Percentiles rank a stretch among this genome's conserved stretches.
Conservation (phyloP, 1,140 invertebrate genomes). For the Hyles euphorbiae region DNA sequence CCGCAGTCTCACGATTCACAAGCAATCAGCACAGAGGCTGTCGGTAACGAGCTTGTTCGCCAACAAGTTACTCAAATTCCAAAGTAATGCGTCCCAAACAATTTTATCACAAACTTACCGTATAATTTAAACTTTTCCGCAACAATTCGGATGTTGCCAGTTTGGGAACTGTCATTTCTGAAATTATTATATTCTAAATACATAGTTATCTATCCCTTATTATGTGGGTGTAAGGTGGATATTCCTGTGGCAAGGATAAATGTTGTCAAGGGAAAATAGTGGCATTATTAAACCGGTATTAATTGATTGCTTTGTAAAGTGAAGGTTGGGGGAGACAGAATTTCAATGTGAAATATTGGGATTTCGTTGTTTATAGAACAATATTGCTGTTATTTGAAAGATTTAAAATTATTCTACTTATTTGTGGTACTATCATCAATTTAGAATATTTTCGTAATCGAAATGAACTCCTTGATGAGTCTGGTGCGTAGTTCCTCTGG, state of each 20-base stretch:
- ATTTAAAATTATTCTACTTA: too few species aligned
- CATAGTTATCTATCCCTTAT: constrained; percentile 21
- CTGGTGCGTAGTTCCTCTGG: too few species aligned
- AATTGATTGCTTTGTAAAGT: constrained; percentile 31
- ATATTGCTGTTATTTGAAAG: too few species aligned
- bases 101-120: constrained; percentile 49
- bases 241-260: constrained; percentile 13
- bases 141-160: constrained; percentile 53
- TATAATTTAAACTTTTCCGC: constrained; percentile 56
- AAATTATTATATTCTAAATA: constrained; percentile 22
- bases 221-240: constrained; percentile 13
- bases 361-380: too few species aligned
- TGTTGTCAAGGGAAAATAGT: constrained; percentile 14
- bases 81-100: constrained; percentile 26
- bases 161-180: constrained; percentile 44
- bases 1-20: too few species aligned
- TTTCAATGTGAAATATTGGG: background rate
- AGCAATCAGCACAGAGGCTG: too few species aligned
- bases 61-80: background rate
- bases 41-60: background rate
- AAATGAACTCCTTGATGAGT: too few species aligned
- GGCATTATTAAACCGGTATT: constrained; percentile 20
- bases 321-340: constrained; percentile 1
- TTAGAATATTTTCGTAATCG: too few species aligned
- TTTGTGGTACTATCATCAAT: too few species aligned